Base-by-base conservation (phyloP, 2,797 vertebrate genomes). In the Myotis daubentonii region DNA sequence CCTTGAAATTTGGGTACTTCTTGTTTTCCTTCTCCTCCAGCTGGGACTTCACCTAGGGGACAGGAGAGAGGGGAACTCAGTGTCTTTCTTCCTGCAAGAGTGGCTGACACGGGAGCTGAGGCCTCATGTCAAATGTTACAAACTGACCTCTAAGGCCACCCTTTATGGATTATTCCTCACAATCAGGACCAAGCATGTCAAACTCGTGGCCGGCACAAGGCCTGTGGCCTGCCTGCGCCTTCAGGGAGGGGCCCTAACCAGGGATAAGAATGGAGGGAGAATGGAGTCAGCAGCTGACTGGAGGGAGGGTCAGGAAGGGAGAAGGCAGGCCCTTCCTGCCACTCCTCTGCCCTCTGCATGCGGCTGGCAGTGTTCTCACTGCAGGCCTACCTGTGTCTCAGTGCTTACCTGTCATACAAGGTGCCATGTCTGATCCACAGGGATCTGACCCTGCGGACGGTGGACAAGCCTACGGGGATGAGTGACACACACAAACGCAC, bases 1-100 rank as follows among this genome's bases (percentile, higher is more conserved):
- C 95, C 74, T 94, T 81, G 4, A 97, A 98, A 0, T 49, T 23
- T 0, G n/a, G 0, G 25, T 86, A 97, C 55, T 90, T 97, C 71
- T 25, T 88, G 5, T 97, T 97, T 12, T 94, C 94, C 36, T 96
- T 95, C 80, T 93, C 78, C 33, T 97, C 96, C 13, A 97, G 93
- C 93, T 97, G 70, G 23, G 71, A 0, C 70, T 72, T 97, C 33
- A 98, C 96, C 97, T 97, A 12, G 44, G 33, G 22, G 28, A 15
- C 0, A 7, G 8, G 10, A 8, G 3, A n/a, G 28, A 74, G 38
- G 0, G 0, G 44, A 33, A 36, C 5, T 20, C 22, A 15, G 66
- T 0, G 23, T 33, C 38, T 28, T 36, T 66, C 28, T 36, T 36
- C 25, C 30, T 25, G 30, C 47, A 1, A 0, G 47, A 25, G 78